These are phyloP conservation scores for Microhierax caerulescens DNA, from an alignment of 2,797 vertebrate genomes.

Conservation along the genomic window DNA sequence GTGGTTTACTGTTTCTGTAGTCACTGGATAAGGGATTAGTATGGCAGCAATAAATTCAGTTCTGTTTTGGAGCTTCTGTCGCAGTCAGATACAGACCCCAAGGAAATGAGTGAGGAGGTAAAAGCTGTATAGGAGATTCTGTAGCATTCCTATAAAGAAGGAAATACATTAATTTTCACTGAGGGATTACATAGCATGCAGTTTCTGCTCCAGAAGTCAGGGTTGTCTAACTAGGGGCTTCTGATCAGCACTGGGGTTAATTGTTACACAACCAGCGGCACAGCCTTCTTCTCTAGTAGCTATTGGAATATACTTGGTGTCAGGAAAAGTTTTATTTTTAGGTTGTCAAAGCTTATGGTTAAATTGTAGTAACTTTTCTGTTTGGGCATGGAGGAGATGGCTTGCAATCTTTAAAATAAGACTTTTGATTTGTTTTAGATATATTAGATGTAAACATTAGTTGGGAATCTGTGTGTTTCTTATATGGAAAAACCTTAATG, in stretches of 20 bases:
- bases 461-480: not conserved
- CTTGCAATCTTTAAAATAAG: not conserved
- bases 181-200: not conserved
- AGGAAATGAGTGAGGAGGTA: not conserved
- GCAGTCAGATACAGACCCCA: not conserved
- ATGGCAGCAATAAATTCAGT: not conserved
- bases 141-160: not conserved
- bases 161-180: not conserved
- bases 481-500: not conserved
- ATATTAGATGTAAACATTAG: not conserved
- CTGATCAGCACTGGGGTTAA: not conserved
- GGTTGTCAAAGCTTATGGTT: not conserved
- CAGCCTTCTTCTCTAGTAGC: not conserved
- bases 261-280: not conserved
- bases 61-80: not conserved
- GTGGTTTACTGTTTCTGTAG: not conserved
- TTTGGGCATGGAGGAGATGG: not conserved
- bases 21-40: not conserved
- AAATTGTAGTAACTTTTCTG: not conserved
- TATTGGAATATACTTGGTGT: not conserved
- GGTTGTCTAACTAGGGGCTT: not conserved
- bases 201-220: not conserved
- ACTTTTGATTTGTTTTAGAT: not conserved
- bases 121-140: not conserved
- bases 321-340: not conserved